Evolutionary conservation across 2,113 vertebrate genomes (phyloP).

Genomic region (Oryctolagus cuniculus): DNA sequence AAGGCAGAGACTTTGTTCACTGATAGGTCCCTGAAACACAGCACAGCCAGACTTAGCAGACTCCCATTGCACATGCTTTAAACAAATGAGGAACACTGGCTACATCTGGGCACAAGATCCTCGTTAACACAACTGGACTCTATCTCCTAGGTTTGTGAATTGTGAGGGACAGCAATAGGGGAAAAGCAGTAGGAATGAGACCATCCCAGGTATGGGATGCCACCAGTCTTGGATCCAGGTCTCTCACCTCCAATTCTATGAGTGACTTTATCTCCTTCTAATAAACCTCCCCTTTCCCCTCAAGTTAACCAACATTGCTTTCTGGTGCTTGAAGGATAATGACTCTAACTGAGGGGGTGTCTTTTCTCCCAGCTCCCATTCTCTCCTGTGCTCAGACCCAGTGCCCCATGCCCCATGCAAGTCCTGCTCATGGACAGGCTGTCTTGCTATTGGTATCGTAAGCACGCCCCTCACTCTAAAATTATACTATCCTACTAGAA

Average conservation of each 20-base stretch:
- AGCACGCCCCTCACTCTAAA: not conserved
- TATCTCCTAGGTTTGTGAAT: not conserved
- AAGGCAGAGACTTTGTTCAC: not conserved
- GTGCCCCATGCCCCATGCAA: too few relatives aligned
- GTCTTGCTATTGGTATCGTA: not conserved
- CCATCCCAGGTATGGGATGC: not conserved
- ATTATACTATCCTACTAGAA: not conserved
- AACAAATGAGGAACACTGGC: not conserved
- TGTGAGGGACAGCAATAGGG: not conserved
- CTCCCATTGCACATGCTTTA: not conserved
- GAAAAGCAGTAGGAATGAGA: not conserved
- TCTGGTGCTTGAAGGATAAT: not conserved
- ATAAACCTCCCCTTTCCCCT: not conserved
- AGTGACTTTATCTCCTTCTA: not conserved
- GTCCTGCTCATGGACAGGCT: not conserved
- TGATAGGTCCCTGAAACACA: not conserved
- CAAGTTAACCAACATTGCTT: conserved; percentile 27
- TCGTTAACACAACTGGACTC: not conserved
- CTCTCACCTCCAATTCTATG: not conserved
- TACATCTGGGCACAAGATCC: not conserved
- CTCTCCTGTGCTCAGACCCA: not conserved
- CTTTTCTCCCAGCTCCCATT: not conserved
- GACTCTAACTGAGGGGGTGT: not conserved
- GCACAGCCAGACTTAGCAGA: not conserved
- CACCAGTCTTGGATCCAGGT: not conserved